Conservation (phyloP, 2,888 invertebrate species). For the Euplagia quadripunctaria region DNA sequence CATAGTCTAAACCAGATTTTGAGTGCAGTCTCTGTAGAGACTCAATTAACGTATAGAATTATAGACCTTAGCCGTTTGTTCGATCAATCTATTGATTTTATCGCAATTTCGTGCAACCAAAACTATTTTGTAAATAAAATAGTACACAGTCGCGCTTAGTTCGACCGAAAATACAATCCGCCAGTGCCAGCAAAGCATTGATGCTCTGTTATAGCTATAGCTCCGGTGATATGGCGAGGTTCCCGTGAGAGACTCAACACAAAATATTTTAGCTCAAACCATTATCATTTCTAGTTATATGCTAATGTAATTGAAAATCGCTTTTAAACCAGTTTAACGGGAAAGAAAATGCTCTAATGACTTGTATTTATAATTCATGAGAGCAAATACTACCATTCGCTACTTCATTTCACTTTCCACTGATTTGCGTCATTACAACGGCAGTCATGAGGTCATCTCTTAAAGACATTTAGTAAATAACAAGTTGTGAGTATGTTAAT, state of each 20-base stretch:
- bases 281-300: not conserved
- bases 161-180: not conserved
- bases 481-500: slow-evolving; percentile 28
- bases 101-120: not conserved
- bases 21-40: not conserved
- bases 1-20: too few relatives aligned
- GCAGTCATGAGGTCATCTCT: slow-evolving; percentile 15
- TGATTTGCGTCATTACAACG: slow-evolving; percentile 20
- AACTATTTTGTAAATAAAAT: not conserved
- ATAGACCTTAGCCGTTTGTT: not conserved
- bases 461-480: slow-evolving; percentile 21
- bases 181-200: not conserved
- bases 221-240: not conserved
- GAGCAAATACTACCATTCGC: slow-evolving; percentile 8
- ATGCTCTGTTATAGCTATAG: not conserved
- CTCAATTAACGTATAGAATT: not conserved
- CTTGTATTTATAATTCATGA: not conserved
- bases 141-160: not conserved
- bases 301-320: not conserved
- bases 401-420: slow-evolving; percentile 20
- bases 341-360: not conserved
- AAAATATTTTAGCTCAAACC: not conserved
- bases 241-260: not conserved
- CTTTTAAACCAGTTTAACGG: not conserved
- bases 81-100: not conserved